Evolutionary conservation across 2,113 vertebrate genomes (phyloP).

Genomic region (Thermophis baileyi): DNA sequence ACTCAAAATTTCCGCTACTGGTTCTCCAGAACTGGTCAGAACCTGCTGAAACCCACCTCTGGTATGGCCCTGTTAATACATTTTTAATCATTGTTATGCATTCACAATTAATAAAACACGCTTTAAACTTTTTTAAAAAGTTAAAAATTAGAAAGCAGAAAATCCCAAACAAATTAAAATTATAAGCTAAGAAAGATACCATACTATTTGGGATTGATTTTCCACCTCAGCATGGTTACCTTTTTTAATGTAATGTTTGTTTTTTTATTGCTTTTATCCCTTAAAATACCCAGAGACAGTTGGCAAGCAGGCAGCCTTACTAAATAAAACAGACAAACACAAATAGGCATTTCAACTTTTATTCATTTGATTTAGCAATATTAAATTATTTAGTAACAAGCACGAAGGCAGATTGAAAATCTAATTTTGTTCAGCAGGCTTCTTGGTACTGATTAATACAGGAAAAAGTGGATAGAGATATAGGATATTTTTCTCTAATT

Average conservation of each 20-base stretch:
- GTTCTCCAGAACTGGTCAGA: no score
- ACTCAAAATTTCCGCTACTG: no score
- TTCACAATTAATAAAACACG: background rate
- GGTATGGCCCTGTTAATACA: background rate
- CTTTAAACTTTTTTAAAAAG: background rate
- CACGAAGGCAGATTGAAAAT: constrained; percentile 28
- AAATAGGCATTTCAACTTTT: background rate
- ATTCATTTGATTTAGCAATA: constrained; percentile 39
- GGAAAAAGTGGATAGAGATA: background rate
- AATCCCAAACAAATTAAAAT: background rate
- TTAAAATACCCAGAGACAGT: background rate
- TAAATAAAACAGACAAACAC: background rate
- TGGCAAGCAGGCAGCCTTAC: background rate
- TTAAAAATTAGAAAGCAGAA: background rate
- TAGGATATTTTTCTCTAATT: constrained; percentile 10
- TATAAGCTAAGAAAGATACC: background rate
- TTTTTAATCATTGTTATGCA: background rate
- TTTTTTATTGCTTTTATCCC: background rate
- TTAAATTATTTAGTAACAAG: constrained; percentile 32
- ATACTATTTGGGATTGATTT: background rate
- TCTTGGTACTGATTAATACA: constrained; percentile 52
- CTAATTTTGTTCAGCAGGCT: constrained; percentile 47
- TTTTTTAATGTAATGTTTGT: background rate
- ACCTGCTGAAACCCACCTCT: no score
- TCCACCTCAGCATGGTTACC: background rate